Percentiles rank a stretch among this genome's conserved stretches.
Conservation (phyloP, 2,113 vertebrate genomes). For the Oplegnathus fasciatus region DNA sequence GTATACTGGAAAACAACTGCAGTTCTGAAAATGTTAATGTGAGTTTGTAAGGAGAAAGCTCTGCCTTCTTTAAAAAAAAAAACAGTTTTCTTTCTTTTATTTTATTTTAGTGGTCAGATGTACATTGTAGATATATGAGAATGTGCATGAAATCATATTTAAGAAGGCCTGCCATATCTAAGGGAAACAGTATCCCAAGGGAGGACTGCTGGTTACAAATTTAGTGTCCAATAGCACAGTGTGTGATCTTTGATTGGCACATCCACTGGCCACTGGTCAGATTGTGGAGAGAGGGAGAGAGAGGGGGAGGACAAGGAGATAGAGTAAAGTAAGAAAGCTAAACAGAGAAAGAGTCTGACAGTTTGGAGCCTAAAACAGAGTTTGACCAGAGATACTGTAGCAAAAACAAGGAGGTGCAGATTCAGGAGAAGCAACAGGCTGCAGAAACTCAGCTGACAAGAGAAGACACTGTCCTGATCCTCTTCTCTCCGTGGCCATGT, state of each 20-base stretch:
- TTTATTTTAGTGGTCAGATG: neutral
- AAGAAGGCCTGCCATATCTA: conserved; percentile 24
- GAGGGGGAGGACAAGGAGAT: conserved; percentile 25
- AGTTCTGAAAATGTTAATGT: neutral
- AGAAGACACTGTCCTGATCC: conserved; percentile 48
- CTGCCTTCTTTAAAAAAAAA: neutral
- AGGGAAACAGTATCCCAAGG: conserved; percentile 71
- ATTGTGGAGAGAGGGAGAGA: conserved; percentile 47
- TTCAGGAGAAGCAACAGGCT: conserved; percentile 18
- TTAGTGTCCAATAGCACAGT: conserved; percentile 93
- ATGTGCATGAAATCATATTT: conserved; percentile 36
- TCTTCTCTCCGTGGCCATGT: conserved; percentile 86
- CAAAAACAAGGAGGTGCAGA: neutral
- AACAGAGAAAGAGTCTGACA: conserved; percentile 8
- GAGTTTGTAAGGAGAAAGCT: neutral
- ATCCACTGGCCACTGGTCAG: conserved; percentile 85
- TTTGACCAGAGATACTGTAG: neutral
- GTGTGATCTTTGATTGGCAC: conserved; percentile 85
- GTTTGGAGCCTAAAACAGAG: conserved; percentile 19
- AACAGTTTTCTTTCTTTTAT: neutral
- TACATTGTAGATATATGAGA: neutral
- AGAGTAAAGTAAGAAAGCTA: conserved; percentile 37
- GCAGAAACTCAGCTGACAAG: conserved; percentile 24
- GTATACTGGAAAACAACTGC: conserved; percentile 11
- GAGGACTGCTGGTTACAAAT: conserved; percentile 90